Percentiles rank a stretch among this genome's conserved stretches.
phyloP scores from a whole-genome alignment of 2,113 vertebrate species.

The Mellivora capensis region DNA sequence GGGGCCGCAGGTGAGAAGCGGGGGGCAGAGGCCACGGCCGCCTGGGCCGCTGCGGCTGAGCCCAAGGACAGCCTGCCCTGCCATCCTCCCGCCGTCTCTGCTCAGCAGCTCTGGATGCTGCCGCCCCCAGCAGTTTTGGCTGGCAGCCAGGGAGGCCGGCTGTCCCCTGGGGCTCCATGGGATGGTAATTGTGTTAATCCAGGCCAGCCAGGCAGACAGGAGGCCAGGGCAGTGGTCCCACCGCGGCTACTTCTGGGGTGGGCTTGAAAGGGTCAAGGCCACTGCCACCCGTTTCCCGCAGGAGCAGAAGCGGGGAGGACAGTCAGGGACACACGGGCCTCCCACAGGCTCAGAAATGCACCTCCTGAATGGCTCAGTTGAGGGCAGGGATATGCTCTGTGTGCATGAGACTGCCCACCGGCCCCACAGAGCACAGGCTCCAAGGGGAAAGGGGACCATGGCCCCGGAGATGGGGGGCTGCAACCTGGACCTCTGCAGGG shows the following conservation, averaged over 20 bases:
- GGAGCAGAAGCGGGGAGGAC: not conserved
- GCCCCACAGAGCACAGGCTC: not conserved
- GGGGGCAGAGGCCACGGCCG: too few relatives aligned
- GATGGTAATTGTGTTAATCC: slow-evolving; percentile 73
- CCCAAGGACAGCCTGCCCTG: not conserved
- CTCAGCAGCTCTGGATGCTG: not conserved
- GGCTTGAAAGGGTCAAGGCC: not conserved
- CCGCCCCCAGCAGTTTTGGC: slow-evolving; percentile 51
- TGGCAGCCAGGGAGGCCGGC: slow-evolving; percentile 53
- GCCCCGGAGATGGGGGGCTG: not conserved
- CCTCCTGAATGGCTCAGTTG: not conserved
- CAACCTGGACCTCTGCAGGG: not conserved
- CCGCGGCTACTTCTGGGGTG: not conserved
- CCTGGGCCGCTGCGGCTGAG: not conserved
- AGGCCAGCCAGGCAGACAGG: slow-evolving; percentile 49
- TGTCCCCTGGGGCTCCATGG: slow-evolving; percentile 62
- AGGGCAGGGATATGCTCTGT: not conserved
- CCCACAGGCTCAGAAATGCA: not conserved
- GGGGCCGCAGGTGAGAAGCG: slow-evolving; percentile 90
- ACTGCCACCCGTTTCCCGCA: not conserved
- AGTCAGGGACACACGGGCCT: not conserved
- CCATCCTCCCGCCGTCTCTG: not conserved
- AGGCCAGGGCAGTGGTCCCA: slow-evolving; percentile 36
- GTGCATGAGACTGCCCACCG: not conserved
- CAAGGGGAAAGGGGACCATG: too few relatives aligned